Conservation (phyloP, 2,113 vertebrate species). For the Nothoprocta perdicaria region DNA sequence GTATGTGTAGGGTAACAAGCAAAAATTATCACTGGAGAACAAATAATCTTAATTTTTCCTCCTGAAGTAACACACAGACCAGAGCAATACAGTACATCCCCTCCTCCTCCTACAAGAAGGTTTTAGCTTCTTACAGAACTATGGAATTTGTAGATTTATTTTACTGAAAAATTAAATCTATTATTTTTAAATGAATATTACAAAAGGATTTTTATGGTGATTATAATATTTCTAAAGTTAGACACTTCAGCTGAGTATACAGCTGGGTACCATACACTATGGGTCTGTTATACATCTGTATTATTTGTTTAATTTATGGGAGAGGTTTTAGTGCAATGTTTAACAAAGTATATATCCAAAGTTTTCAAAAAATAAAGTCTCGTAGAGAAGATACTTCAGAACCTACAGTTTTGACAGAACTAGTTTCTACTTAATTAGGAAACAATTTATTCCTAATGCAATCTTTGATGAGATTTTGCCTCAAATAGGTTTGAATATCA, state of each 20-base stretch:
- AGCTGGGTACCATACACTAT: neutral
- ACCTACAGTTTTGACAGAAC: neutral
- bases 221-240: slow-evolving; percentile 46
- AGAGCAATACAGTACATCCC: slow-evolving; percentile 2
- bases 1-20: neutral
- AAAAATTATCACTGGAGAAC: neutral
- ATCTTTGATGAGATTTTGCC: neutral
- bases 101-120: neutral
- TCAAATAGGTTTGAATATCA: neutral
- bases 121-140: slow-evolving; percentile 27
- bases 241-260: neutral
- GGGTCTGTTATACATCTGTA: neutral
- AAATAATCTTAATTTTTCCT: neutral
- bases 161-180: slow-evolving; percentile 44
- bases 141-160: slow-evolving; percentile 16
- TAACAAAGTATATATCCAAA: neutral
- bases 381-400: neutral
- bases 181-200: slow-evolving; percentile 37
- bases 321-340: neutral
- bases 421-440: neutral
- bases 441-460: neutral
- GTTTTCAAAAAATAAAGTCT: neutral
- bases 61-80: neutral
- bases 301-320: neutral
- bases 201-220: slow-evolving; percentile 16